These are phyloP conservation scores for Melozone crissalis DNA, from an alignment of 2,113 vertebrate species.

Conservation along the genomic window DNA sequence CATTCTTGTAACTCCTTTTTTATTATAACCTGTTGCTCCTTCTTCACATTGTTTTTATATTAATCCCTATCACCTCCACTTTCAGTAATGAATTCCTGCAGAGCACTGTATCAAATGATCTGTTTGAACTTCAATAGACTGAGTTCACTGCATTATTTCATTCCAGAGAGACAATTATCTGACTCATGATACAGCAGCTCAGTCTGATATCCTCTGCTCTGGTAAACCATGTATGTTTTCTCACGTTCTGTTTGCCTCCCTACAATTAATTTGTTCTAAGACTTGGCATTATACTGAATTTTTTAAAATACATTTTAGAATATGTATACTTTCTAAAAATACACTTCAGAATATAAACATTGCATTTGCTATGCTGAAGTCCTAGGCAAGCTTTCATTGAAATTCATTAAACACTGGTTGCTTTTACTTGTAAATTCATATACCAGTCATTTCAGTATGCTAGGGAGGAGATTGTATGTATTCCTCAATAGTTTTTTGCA, in stretches of 20 bases:
- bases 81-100: background rate
- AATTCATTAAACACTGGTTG: background rate
- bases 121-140: background rate
- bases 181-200: background rate
- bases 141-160: background rate
- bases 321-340: background rate
- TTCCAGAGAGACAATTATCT: background rate
- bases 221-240: background rate
- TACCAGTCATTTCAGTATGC: background rate
- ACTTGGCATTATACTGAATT: background rate
- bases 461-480: background rate
- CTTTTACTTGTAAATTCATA: background rate
- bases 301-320: background rate
- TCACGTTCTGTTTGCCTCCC: background rate
- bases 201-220: background rate
- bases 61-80: background rate
- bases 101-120: background rate
- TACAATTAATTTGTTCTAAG: background rate
- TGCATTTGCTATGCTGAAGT: background rate
- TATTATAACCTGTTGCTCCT: background rate
- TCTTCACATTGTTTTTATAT: background rate
- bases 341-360: background rate
- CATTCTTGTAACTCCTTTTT: background rate
- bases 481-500: background rate
- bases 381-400: background rate